Evolutionary conservation across 1,140 invertebrate genomes (phyloP).

Genomic region (Trichonephila inaurata): DNA sequence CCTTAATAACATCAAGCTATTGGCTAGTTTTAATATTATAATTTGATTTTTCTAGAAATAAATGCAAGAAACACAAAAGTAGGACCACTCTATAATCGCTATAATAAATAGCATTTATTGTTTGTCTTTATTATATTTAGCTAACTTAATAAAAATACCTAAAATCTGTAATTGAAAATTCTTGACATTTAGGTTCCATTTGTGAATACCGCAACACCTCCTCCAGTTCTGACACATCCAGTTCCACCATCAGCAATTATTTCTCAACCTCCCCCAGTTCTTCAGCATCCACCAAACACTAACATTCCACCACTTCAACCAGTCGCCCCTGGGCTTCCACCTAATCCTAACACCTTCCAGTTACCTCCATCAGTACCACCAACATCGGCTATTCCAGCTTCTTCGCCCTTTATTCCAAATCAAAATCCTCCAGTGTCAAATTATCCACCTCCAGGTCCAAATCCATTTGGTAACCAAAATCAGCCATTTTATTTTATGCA

Average conservation of each 20-base stretch:
- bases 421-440: neutral
- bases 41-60: no score
- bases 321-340: neutral
- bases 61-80: no score
- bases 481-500: conserved; percentile 63
- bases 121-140: neutral
- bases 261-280: conserved; percentile 16
- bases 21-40: no score
- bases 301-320: conserved; percentile 33
- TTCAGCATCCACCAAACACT: conserved; percentile 19
- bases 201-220: conserved; percentile 30
- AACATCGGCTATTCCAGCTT: neutral
- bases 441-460: conserved; percentile 46
- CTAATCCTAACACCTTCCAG: conserved; percentile 32
- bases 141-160: no score
- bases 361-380: conserved; percentile 33
- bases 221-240: conserved; percentile 27
- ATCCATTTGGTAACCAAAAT: conserved; percentile 32
- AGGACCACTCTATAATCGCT: no score
- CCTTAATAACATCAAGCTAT: no score
- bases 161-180: no score
- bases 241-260: conserved; percentile 35
- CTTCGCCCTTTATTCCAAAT: conserved; percentile 53
- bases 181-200: conserved; percentile 22
- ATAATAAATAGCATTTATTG: no score